phyloP scores from a whole-genome alignment of 2,797 vertebrate species.

The Lateolabrax maculatus region DNA sequence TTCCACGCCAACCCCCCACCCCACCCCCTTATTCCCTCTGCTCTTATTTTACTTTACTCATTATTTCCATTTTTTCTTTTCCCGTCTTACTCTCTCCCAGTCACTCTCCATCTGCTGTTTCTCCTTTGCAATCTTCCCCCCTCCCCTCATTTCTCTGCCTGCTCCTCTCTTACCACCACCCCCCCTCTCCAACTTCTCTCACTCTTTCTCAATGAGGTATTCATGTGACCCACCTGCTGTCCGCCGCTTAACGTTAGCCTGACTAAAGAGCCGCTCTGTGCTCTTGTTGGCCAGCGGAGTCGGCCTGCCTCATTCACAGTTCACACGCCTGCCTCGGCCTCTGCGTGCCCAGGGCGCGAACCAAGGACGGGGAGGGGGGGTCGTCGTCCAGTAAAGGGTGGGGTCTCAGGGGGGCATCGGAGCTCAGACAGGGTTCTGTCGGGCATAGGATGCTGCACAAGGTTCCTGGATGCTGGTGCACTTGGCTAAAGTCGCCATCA shows the following conservation, averaged over 20 bases:
- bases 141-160: constrained; percentile 54
- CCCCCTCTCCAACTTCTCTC: constrained; percentile 67
- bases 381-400: constrained; percentile 57
- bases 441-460: constrained; percentile 78
- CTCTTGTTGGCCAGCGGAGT: constrained; percentile 72
- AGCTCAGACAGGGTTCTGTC: constrained; percentile 65
- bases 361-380: constrained; percentile 40
- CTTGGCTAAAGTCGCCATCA: constrained; percentile 85
- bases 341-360: constrained; percentile 72
- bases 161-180: constrained; percentile 43
- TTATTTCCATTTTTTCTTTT: constrained; percentile 45
- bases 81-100: constrained; percentile 46
- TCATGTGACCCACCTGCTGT: constrained; percentile 89
- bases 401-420: constrained; percentile 63
- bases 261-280: constrained; percentile 81
- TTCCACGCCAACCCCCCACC: not conserved
- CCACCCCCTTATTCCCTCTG: not conserved
- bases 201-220: constrained; percentile 84
- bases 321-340: constrained; percentile 79
- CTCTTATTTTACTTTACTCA: constrained; percentile 44
- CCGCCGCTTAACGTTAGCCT: constrained; percentile 77
- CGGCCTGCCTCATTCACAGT: constrained; percentile 81
- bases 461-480: constrained; percentile 83
- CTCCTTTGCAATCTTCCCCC: constrained; percentile 54
- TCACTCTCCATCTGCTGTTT: constrained; percentile 67